These are phyloP conservation scores for Macroglossus sobrinus DNA, from an alignment of 2,113 vertebrate genomes.

Conservation along the genomic window DNA sequence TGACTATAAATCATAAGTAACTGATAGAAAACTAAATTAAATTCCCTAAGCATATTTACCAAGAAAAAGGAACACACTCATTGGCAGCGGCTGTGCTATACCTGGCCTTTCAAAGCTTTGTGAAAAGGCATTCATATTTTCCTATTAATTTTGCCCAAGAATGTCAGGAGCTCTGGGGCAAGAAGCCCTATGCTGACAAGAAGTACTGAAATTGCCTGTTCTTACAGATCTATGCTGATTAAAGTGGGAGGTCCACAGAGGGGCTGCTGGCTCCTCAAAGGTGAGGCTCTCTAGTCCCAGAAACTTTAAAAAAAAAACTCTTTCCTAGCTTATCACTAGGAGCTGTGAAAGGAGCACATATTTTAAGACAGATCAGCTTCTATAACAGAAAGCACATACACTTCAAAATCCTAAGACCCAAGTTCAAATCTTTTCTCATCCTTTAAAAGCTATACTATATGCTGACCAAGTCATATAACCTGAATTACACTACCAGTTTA, in stretches of 20 bases:
- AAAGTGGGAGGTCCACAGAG: background rate
- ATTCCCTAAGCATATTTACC: background rate
- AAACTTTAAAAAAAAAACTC: conserved; percentile 10
- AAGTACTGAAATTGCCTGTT: background rate
- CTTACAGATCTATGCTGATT: background rate
- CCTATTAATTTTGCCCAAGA: background rate
- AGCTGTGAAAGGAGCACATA: background rate
- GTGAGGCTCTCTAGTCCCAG: background rate
- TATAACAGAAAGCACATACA: conserved; percentile 15
- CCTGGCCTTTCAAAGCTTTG: background rate
- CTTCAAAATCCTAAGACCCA: background rate
- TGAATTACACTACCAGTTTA: conserved; percentile 45
- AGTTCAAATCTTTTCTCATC: conserved; percentile 7
- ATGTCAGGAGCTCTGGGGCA: background rate
- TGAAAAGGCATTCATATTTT: background rate
- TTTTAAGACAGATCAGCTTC: conserved; percentile 28
- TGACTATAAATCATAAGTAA: background rate
- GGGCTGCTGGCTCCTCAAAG: background rate
- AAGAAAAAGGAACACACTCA: background rate
- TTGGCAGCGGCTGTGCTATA: background rate
- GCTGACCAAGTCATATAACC: background rate
- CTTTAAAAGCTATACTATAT: background rate
- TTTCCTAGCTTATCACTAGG: background rate
- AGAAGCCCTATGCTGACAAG: background rate
- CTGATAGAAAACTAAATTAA: conserved; percentile 39